A percentile compares a stretch with the other conserved stretches of the same genome.
These are phyloP conservation scores for Mus caroli DNA, from an alignment of 2,797 vertebrate species.

Conservation along the genomic window DNA sequence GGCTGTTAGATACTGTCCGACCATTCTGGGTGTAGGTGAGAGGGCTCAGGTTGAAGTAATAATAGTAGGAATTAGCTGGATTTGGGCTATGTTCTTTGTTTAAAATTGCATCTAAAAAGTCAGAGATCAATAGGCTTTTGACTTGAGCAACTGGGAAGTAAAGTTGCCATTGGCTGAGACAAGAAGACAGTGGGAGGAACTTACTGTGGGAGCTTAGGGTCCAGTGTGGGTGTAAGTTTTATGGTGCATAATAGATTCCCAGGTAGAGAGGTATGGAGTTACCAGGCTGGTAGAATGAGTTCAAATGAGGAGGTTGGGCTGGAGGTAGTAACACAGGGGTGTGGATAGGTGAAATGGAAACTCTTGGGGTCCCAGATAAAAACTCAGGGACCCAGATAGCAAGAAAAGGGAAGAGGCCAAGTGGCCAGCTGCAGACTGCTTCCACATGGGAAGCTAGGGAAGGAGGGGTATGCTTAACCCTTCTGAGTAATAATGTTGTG, in stretches of 20 bases:
- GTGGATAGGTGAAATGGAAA: neutral
- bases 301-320: neutral
- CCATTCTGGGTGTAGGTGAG: neutral
- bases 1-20: neutral
- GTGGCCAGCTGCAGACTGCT: neutral
- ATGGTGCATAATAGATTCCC: neutral
- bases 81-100: neutral
- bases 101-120: constrained; percentile 17
- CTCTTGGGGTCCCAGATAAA: neutral
- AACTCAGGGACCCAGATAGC: neutral
- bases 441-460: neutral
- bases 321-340: neutral
- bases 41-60: neutral
- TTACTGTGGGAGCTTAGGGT: neutral
- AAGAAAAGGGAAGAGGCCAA: neutral
- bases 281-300: neutral
- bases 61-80: neutral
- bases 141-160: neutral
- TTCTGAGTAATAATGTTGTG: neutral
- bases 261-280: neutral
- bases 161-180: neutral
- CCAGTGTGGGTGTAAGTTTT: neutral
- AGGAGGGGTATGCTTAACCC: neutral
- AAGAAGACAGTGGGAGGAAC: neutral
- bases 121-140: neutral